Conservation (phyloP, 1,140 invertebrate genomes). For the Hyphantria cunea region DNA sequence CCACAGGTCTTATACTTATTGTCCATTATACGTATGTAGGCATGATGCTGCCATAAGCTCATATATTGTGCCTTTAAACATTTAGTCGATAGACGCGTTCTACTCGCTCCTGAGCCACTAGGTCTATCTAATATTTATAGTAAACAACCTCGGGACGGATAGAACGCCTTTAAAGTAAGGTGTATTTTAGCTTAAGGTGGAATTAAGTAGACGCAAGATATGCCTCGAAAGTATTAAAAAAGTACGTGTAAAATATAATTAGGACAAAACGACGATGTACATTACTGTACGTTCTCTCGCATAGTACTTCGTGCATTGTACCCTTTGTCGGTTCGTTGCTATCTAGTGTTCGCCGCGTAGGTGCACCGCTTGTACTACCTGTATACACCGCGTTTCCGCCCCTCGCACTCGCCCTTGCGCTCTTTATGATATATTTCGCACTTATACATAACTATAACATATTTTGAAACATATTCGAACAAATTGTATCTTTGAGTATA, state of each 20-base stretch:
- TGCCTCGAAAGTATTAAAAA: constrained; percentile 80
- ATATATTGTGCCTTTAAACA: constrained; percentile 60
- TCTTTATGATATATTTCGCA: background rate
- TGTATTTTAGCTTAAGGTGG: constrained; percentile 57
- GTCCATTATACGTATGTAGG: constrained; percentile 47
- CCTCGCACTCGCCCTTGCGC: constrained; percentile 5
- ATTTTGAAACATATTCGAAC: too few relatives aligned
- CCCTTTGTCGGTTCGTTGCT: constrained; percentile 56
- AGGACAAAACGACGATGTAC: constrained; percentile 71
- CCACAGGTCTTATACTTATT: constrained; percentile 34
- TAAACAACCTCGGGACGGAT: constrained; percentile 14
- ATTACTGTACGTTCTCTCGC: constrained; percentile 74
- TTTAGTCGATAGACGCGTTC: constrained; percentile 29
- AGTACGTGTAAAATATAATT: constrained; percentile 67
- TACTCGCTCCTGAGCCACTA: constrained; percentile 8
- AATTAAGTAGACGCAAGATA: constrained; percentile 54
- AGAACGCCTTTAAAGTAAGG: constrained; percentile 21
- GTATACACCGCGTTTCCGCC: constrained; percentile 27
- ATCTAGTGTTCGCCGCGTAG: constrained; percentile 2
- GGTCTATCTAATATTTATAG: background rate
- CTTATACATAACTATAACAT: too few relatives aligned
- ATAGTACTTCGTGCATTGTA: constrained; percentile 77
- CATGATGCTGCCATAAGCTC: constrained; percentile 64
- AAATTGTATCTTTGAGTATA: too few relatives aligned
- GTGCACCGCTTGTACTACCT: constrained; percentile 41